phyloP scores from a whole-genome alignment of 2,888 invertebrate genomes.

The Pseudoips prasinana region DNA sequence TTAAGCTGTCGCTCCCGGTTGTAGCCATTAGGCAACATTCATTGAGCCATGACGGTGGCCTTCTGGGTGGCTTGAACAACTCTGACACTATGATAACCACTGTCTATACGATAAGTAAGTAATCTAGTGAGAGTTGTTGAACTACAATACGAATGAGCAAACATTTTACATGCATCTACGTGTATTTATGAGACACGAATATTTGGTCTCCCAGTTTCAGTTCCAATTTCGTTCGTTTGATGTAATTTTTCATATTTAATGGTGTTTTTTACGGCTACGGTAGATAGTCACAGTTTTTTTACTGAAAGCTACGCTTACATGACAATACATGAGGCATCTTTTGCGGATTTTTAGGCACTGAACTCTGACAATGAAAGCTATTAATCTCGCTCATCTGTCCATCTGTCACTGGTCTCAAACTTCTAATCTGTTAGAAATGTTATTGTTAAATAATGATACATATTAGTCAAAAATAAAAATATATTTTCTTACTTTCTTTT shows the following conservation, averaged over 20 bases:
- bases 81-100: no score
- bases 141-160: no score
- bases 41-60: no score
- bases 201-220: slow-evolving; percentile 17
- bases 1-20: no score
- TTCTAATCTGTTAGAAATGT: no score
- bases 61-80: no score
- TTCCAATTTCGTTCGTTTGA: slow-evolving; percentile 26
- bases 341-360: background rate
- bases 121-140: no score
- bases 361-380: slow-evolving; percentile 2
- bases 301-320: background rate
- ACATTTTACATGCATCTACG: slow-evolving; percentile 3
- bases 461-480: no score
- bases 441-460: no score
- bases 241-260: slow-evolving; percentile 29
- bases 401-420: background rate
- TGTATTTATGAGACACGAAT: slow-evolving; percentile 13
- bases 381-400: slow-evolving; percentile 1
- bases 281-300: background rate
- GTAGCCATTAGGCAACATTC: no score
- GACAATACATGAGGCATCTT: background rate
- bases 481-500: no score
- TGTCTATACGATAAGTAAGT: no score
- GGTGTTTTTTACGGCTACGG: slow-evolving; percentile 20